Conservation (phyloP, 2,888 invertebrate species). For the Torymus aiolomorphi region DNA sequence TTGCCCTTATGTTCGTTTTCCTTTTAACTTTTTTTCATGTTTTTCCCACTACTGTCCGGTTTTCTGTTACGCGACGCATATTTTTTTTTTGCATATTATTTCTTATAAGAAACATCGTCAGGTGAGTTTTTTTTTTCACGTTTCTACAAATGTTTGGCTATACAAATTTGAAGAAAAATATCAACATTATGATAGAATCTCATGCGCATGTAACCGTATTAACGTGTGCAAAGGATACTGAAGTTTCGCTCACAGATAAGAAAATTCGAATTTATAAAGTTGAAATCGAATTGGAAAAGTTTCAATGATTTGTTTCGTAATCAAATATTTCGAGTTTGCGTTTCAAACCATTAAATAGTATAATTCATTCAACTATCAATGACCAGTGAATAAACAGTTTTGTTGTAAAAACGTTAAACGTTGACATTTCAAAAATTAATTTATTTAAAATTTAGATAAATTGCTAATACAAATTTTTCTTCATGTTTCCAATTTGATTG, state of each 20-base stretch:
- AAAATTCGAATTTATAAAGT: too few species aligned
- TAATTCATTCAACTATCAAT: too few species aligned
- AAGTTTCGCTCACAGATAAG: background rate
- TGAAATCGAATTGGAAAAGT: too few species aligned
- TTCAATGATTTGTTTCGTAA: too few species aligned
- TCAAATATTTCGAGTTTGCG: too few species aligned
- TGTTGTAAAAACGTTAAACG: too few species aligned
- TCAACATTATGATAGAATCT: conserved; percentile 36
- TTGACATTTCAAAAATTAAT: too few species aligned
- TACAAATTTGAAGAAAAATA: conserved; percentile 43
- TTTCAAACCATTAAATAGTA: too few species aligned
- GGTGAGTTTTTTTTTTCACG: conserved; percentile 1
- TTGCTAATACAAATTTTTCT: too few species aligned
- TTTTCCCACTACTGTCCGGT: background rate
- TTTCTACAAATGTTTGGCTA: conserved; percentile 39
- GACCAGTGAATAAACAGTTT: too few species aligned
- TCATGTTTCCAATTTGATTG: too few species aligned
- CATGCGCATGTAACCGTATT: background rate
- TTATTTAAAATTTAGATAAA: too few species aligned
- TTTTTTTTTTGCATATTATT: conserved; percentile 30
- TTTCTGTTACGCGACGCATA: background rate
- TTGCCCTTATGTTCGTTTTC: conserved; percentile 46
- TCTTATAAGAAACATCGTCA: conserved; percentile 43
- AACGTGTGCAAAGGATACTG: conserved; percentile 18
- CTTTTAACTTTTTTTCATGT: conserved; percentile 6